A percentile compares a stretch with the other conserved stretches of the same genome.
Evolutionary conservation across 2,797 vertebrate genomes (phyloP).

Genomic region (Rhabdomys pumilio): DNA sequence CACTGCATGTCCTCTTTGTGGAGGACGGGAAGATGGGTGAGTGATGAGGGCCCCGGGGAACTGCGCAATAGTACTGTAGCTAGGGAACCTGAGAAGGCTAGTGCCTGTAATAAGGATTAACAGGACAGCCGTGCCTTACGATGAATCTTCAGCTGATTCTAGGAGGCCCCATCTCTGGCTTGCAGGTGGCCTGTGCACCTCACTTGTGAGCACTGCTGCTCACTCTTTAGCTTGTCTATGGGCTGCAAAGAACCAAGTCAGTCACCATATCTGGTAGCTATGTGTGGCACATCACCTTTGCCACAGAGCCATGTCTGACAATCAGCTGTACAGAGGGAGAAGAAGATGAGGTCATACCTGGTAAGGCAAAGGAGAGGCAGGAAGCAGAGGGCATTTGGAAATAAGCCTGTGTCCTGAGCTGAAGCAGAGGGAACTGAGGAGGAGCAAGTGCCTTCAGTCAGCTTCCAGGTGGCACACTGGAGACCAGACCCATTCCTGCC

Average conservation of each 20-base stretch:
- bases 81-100: neutral
- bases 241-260: neutral
- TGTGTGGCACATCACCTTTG: neutral
- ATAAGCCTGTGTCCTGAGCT: neutral
- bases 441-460: neutral
- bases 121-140: neutral
- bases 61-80: neutral
- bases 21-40: slow-evolving; percentile 99
- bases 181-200: neutral
- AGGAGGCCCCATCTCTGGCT: neutral
- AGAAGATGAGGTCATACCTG: neutral
- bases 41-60: slow-evolving; percentile 78
- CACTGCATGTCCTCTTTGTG: slow-evolving; percentile 97
- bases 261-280: neutral
- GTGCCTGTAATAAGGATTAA: neutral
- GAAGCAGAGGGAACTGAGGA: neutral
- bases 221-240: neutral
- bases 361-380: neutral
- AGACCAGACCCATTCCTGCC: neutral
- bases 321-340: neutral
- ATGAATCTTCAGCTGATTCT: neutral
- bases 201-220: neutral
- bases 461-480: neutral
- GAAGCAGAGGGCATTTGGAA: neutral
- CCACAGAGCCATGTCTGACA: neutral